These are phyloP conservation scores for Dione vanillae DNA, from an alignment of 2,888 invertebrate species.

Conservation along the genomic window DNA sequence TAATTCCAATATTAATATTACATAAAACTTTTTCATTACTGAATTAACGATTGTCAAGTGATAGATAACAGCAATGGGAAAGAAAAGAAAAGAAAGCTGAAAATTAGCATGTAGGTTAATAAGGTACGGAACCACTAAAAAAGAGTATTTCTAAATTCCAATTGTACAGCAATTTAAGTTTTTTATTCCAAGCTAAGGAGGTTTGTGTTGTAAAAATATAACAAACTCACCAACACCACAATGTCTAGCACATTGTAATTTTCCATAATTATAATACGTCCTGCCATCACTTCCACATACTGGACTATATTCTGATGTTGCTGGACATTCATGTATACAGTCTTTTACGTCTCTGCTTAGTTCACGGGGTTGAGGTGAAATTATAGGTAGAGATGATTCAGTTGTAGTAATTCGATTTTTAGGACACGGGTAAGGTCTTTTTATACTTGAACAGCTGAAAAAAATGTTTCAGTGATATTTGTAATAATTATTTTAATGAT, in stretches of 20 bases:
- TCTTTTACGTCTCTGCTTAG: conserved; percentile 6
- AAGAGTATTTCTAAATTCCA: no score
- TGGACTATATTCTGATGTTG: conserved; percentile 43
- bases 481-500: no score
- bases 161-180: no score
- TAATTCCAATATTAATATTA: no score
- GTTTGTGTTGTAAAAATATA: background rate
- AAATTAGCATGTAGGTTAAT: no score
- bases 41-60: no score
- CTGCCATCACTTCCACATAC: conserved; percentile 49
- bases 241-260: conserved; percentile 45
- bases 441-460: conserved; percentile 44
- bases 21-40: no score
- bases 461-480: no score
- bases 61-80: no score
- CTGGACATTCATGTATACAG: conserved; percentile 36
- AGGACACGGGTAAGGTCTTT: conserved; percentile 42
- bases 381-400: conserved; percentile 7
- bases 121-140: no score
- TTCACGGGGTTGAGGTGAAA: conserved; percentile 4
- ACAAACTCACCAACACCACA: conserved; percentile 53
- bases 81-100: no score
- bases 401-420: conserved; percentile 11
- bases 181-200: no score
- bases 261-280: conserved; percentile 48